These are phyloP conservation scores for Chromobotia macracanthus DNA, from an alignment of 2,797 vertebrate genomes.

Conservation along the genomic window DNA sequence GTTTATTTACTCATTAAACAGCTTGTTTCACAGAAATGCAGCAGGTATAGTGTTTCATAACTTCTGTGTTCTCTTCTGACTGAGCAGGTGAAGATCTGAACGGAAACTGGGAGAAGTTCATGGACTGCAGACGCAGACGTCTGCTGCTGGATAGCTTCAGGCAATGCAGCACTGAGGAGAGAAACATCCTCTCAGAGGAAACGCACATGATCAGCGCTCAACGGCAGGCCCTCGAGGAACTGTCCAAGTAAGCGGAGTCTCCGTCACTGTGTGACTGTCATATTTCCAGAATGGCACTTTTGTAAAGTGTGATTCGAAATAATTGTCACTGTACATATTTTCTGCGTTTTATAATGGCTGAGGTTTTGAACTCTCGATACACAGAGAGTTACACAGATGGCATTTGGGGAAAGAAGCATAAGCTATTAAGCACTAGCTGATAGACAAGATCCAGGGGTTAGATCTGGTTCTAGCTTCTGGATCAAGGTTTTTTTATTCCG, in stretches of 20 bases:
- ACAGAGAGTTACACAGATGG: not conserved
- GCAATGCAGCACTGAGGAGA: conserved; percentile 61
- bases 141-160: conserved; percentile 74
- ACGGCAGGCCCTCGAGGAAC: conserved; percentile 67
- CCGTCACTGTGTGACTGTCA: too few species aligned
- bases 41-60: not conserved
- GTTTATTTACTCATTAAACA: too few species aligned
- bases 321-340: too few species aligned
- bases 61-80: conserved; percentile 2
- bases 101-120: conserved; percentile 64
- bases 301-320: too few species aligned
- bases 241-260: conserved; percentile 67
- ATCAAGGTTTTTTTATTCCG: too few species aligned
- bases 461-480: too few species aligned
- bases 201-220: conserved; percentile 63
- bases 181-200: conserved; percentile 64
- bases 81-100: conserved; percentile 69
- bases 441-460: too few species aligned
- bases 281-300: too few species aligned
- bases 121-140: conserved; percentile 68
- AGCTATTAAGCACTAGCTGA: not conserved
- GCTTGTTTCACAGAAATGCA: not conserved
- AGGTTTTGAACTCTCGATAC: not conserved
- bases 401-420: not conserved
- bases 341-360: not conserved